A percentile compares a stretch with the other conserved stretches of the same genome.
Evolutionary conservation across 2,797 vertebrate genomes (phyloP).

Genomic region (Arnoldichthys spilopterus): DNA sequence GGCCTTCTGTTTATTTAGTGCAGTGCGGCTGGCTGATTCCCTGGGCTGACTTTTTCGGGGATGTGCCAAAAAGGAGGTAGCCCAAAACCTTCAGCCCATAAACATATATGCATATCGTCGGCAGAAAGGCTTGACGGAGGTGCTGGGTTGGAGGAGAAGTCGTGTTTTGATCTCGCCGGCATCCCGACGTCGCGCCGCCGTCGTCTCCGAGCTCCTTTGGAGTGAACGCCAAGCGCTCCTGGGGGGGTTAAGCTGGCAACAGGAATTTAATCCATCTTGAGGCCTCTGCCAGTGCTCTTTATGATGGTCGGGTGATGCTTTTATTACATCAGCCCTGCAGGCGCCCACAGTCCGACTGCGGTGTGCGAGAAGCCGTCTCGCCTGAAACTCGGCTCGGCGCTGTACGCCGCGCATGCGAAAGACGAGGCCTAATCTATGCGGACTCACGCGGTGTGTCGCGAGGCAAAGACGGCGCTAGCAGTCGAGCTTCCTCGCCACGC

Average conservation of each 20-base stretch:
- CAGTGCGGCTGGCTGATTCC: conserved; percentile 28
- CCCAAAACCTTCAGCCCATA: conserved; percentile 20
- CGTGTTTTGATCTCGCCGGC: conserved; percentile 40
- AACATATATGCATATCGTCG: conserved; percentile 25
- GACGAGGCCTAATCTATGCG: background rate
- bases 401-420: background rate
- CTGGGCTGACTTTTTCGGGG: conserved; percentile 35
- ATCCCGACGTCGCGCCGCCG: conserved; percentile 18
- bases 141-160: conserved; percentile 20
- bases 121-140: conserved; percentile 26
- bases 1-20: conserved; percentile 25
- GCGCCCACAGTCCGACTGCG: background rate
- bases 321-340: conserved; percentile 36
- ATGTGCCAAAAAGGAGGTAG: conserved; percentile 34
- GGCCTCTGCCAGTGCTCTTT: conserved; percentile 38
- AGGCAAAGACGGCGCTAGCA: background rate
- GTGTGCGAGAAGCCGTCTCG: background rate
- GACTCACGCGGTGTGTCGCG: background rate
- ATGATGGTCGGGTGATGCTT: conserved; percentile 39
- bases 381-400: background rate
- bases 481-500: background rate
- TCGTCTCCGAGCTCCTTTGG: conserved; percentile 21
- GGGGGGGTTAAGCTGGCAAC: conserved; percentile 35
- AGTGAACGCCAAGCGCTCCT: conserved; percentile 32
- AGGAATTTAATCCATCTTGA: conserved; percentile 43